Conservation (phyloP, 1,140 invertebrate species). For the Geopemphigus sp. region DNA sequence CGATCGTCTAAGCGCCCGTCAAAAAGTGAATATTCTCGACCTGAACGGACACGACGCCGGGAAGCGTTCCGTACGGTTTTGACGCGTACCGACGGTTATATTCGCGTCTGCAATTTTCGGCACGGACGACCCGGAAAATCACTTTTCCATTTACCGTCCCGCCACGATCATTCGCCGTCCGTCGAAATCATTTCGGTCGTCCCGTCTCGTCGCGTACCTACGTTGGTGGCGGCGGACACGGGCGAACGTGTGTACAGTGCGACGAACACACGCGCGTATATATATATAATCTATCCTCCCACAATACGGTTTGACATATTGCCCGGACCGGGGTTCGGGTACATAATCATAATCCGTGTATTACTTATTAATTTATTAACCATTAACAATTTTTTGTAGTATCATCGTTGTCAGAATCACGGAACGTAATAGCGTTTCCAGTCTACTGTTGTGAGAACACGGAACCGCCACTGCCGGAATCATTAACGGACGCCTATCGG, state of each 20-base stretch:
- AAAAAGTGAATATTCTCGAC: too few relatives aligned
- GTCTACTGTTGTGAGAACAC: constrained; percentile 41
- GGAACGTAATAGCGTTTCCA: constrained; percentile 25
- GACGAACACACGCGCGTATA: background rate
- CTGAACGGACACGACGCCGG: too few relatives aligned
- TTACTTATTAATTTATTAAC: constrained; percentile 50
- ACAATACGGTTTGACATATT: constrained; percentile 45
- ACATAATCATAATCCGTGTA: constrained; percentile 33
- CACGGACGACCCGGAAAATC: too few relatives aligned
- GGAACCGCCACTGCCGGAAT: constrained; percentile 9
- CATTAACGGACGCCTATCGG: too few relatives aligned
- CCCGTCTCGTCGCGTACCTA: too few relatives aligned
- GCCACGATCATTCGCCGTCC: too few relatives aligned
- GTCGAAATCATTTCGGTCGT: too few relatives aligned
- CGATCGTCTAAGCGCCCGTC: too few relatives aligned
- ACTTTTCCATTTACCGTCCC: too few relatives aligned
- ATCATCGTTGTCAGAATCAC: constrained; percentile 48
- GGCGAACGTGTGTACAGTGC: background rate
- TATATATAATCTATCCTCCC: constrained; percentile 14
- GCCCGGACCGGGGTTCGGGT: constrained; percentile 5
- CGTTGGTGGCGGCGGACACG: background rate
- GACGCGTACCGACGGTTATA: too few relatives aligned
- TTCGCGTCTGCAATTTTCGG: too few relatives aligned
- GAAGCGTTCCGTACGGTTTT: too few relatives aligned
- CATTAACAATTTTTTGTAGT: constrained; percentile 48